phyloP scores from a whole-genome alignment of 2,888 invertebrate species.

The Labia minor region DNA sequence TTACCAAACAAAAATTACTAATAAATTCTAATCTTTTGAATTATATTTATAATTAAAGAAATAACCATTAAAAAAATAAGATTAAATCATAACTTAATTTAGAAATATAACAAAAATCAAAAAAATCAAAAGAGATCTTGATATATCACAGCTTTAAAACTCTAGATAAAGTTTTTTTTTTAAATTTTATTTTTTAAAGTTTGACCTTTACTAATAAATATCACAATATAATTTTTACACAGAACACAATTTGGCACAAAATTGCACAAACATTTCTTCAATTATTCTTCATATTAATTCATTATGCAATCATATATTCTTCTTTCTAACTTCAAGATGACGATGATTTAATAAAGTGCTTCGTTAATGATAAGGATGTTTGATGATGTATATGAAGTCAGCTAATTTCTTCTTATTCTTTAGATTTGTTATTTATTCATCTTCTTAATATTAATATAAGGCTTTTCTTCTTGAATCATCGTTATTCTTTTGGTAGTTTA shows the following conservation, averaged over 20 bases:
- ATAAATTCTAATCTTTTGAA: neutral
- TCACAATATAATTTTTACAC: neutral
- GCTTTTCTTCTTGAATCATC: no score
- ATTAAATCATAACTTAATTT: neutral
- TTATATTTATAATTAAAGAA: neutral
- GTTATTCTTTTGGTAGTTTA: no score
- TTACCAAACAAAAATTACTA: neutral
- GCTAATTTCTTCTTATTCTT: no score
- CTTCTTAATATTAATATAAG: no score
- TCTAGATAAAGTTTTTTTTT: neutral
- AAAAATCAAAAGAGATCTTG: neutral
- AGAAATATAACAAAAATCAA: neutral
- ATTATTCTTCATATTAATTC: neutral
- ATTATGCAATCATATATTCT: no score
- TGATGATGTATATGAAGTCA: no score
- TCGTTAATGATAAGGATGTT: no score
- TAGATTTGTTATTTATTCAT: no score
- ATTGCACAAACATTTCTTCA: neutral
- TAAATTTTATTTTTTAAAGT: neutral
- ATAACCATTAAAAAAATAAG: neutral
- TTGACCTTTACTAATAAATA: neutral
- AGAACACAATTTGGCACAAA: constrained; percentile 4
- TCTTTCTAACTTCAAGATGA: no score
- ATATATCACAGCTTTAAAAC: neutral
- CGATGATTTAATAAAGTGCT: no score